Base-by-base conservation (phyloP, 2,888 invertebrate genomes). In the Drosophila planitibia region DNA sequence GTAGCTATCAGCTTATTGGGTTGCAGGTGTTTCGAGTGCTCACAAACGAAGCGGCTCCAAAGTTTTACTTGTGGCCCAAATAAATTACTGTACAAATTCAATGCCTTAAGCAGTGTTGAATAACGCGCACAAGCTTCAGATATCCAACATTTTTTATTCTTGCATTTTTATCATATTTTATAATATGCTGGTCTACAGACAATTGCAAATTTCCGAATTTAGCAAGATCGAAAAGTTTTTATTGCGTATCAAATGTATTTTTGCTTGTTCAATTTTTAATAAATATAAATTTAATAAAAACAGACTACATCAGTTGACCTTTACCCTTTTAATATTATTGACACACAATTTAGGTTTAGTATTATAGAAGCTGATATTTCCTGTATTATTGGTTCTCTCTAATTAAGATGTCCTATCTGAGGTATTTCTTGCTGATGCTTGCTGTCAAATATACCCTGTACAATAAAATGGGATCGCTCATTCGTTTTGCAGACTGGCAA, bases 1-100 rank as follows among this genome's bases (percentile, higher is more conserved):
- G 77, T 72, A 83, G 77, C 79, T 71, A 69, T 72, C 76, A 68
- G 83, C 73, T 76, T 89, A 81, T 79, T 82, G 76, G 73, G 79
- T 79, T 81, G 86, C 86, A 86, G 86, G 85, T 86, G 86, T 85
- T 73, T 78, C 81, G 28, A 57, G 19, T 70, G 80, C 68, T 70
- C 68, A 63, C 78, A 83, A 55, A 32, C 35, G 22, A 25, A 22
- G 70, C 64, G 51, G 58, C 74, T 65, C 66, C 71, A 51, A 70
- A 70, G 58, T 73, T 67, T 70, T 60, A 60, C 80, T 70, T 71
- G 81, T 86, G 82, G 84, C 79, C 79, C 75, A 74, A 83, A 71
- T 75, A 74, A 85, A 88, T 85, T 74, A 78, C 62, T 65, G 39
- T 61, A n/a, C 28, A 28, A 12, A 52, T 37, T 39, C 59, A 22